phyloP scores from a whole-genome alignment of 2,113 vertebrate genomes.

The Gulo gulo region DNA sequence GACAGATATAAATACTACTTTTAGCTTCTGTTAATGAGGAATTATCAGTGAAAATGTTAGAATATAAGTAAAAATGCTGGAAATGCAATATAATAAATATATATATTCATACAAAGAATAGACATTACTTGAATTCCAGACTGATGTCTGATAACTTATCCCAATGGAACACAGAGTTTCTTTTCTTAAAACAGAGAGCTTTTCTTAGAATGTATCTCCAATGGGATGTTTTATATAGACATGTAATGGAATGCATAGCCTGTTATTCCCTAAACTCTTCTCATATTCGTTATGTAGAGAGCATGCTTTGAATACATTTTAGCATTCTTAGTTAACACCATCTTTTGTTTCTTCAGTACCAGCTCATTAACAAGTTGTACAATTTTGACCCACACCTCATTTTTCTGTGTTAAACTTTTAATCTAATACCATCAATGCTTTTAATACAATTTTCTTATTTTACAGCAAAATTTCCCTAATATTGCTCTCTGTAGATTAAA shows the following conservation, averaged over 20 bases:
- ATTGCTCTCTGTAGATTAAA: background rate
- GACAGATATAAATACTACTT: background rate
- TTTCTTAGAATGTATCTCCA: constrained; percentile 66
- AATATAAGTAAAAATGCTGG: background rate
- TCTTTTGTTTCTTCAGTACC: constrained; percentile 33
- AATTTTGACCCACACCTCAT: constrained; percentile 5
- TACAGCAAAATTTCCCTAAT: background rate
- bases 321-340: constrained; percentile 55
- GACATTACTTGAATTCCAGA: constrained; percentile 30
- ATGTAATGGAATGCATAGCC: constrained; percentile 50
- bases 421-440: background rate
- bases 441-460: background rate
- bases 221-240: constrained; percentile 50
- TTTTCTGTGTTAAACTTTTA: constrained; percentile 19
- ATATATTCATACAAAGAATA: background rate
- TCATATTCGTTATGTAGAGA: constrained; percentile 34
- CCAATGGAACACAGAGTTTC: constrained; percentile 50
- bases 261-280: constrained; percentile 44
- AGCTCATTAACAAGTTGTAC: constrained; percentile 45
- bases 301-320: constrained; percentile 40
- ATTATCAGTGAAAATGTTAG: background rate
- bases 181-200: constrained; percentile 63
- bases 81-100: background rate
- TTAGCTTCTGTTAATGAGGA: background rate
- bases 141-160: constrained; percentile 48